A percentile compares a stretch with the other conserved stretches of the same genome.
Conservation (phyloP, 2,797 vertebrate genomes). For the Hylomyscus alleni region DNA sequence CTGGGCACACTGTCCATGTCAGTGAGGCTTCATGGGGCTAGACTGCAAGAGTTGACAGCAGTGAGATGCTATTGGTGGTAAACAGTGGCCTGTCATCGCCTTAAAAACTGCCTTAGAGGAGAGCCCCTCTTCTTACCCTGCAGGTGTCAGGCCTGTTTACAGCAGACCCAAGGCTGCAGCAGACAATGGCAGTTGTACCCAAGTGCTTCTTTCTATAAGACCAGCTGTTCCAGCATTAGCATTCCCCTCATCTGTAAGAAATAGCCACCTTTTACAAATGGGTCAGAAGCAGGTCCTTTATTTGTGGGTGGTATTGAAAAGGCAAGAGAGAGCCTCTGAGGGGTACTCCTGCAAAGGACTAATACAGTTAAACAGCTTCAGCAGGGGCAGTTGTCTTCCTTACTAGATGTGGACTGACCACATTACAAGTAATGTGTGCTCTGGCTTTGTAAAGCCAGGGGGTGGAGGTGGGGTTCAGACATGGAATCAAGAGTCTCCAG, state of each 20-base stretch:
- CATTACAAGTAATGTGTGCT: not conserved
- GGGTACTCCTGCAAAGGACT: not conserved
- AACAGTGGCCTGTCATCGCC: not conserved
- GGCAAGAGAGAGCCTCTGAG: not conserved
- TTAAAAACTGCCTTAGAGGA: not conserved
- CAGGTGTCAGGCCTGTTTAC: not conserved
- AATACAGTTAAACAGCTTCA: not conserved
- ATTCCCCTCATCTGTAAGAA: not conserved
- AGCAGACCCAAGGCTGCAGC: not conserved
- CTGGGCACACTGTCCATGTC: not conserved
- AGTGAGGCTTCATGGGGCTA: not conserved
- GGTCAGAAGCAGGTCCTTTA: not conserved
- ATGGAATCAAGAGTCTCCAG: not conserved
- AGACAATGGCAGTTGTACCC: not conserved
- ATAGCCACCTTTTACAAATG: not conserved
- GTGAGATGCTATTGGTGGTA: not conserved
- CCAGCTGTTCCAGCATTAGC: not conserved
- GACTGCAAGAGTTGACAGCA: not conserved
- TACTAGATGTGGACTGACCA: not conserved
- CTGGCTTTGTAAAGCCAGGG: not conserved
- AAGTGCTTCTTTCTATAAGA: not conserved
- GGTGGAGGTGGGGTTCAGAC: not conserved
- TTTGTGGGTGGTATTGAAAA: not conserved
- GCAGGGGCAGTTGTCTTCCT: not conserved
- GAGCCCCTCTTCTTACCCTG: not conserved